Evolutionary conservation across 64 coral and sea anemone genomes (phyloP).

Genomic region (Pachyseris speciosa): DNA sequence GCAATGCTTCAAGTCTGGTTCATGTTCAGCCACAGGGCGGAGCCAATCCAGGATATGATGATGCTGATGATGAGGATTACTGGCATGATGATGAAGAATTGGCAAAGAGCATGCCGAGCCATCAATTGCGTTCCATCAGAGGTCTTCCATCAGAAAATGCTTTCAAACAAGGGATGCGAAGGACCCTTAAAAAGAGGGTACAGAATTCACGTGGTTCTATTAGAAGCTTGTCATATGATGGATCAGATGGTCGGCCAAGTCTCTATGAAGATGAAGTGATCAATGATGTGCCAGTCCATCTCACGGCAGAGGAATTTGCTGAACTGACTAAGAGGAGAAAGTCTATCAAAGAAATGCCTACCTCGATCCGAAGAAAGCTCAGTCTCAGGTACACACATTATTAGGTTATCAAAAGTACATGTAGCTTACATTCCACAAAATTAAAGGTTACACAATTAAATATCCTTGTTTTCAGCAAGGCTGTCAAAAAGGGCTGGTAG

Average conservation of each 20-base stretch:
- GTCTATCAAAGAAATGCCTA: slow-evolving; percentile 88
- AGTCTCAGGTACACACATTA: slow-evolving; percentile 76
- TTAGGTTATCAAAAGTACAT: no score
- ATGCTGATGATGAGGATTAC: slow-evolving; percentile 10
- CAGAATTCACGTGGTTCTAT: slow-evolving; percentile 18
- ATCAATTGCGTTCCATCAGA: slow-evolving; percentile 62
- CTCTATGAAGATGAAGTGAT: slow-evolving; percentile 82
- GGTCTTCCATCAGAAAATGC: slow-evolving; percentile 83
- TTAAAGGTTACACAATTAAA: no score
- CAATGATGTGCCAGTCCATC: slow-evolving; percentile 30
- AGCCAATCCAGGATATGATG: not conserved
- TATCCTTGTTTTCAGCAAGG: no score
- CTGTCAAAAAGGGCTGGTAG: no score
- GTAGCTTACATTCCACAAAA: no score
- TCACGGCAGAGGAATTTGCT: slow-evolving; percentile 79
- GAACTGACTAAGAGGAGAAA: slow-evolving; percentile 68
- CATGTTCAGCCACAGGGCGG: not conserved
- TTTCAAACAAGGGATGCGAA: slow-evolving; percentile 73
- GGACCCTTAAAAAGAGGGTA: slow-evolving; percentile 50
- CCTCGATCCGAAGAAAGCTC: slow-evolving; percentile 85
- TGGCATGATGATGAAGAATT: slow-evolving; percentile 41
- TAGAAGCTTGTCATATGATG: slow-evolving; percentile 19
- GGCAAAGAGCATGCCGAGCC: slow-evolving; percentile 71
- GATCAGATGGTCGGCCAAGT: slow-evolving; percentile 8
- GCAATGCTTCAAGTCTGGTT: slow-evolving; percentile 39